Conservation (phyloP, 2,888 invertebrate species). For the Hirtodrosophila histrioides region DNA sequence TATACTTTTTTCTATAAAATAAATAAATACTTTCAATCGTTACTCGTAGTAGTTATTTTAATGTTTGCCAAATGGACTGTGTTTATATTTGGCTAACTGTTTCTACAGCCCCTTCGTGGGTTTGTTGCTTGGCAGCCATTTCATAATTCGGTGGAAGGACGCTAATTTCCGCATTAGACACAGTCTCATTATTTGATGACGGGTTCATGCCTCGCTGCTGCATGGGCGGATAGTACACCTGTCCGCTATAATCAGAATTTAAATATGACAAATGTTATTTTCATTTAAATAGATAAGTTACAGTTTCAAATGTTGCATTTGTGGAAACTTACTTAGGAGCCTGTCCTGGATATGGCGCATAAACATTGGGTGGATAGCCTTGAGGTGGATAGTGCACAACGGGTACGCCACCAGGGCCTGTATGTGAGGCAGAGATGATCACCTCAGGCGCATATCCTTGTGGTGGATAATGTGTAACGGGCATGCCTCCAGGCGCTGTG, state of each 20-base stretch:
- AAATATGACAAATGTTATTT: not conserved
- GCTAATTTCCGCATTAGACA: not conserved
- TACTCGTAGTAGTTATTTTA: too few relatives aligned
- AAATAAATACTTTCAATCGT: not conserved
- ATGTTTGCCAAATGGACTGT: not conserved
- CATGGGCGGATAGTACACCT: not conserved
- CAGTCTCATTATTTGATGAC: not conserved
- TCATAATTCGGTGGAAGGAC: constrained; percentile 9
- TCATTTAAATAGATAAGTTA: not conserved
- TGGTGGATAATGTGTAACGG: constrained; percentile 10
- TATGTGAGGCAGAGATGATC: too few relatives aligned
- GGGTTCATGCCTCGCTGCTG: constrained; percentile 7
- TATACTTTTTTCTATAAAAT: not conserved
- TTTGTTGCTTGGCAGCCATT: constrained; percentile 9
- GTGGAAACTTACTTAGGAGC: constrained; percentile 5
- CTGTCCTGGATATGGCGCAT: constrained; percentile 2
- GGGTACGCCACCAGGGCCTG: too few relatives aligned
- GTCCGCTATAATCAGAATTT: constrained; percentile 1
- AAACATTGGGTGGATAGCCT: constrained; percentile 3
- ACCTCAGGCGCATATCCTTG: not conserved
- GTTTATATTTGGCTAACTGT: constrained; percentile 46
- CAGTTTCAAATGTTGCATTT: not conserved
- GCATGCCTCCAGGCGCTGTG: not conserved
- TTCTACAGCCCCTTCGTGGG: constrained; percentile 45
- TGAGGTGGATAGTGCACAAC: constrained; percentile 15